Evolutionary conservation across 1,140 invertebrate genomes (phyloP).

Genomic region (Drosophila micromelanica): DNA sequence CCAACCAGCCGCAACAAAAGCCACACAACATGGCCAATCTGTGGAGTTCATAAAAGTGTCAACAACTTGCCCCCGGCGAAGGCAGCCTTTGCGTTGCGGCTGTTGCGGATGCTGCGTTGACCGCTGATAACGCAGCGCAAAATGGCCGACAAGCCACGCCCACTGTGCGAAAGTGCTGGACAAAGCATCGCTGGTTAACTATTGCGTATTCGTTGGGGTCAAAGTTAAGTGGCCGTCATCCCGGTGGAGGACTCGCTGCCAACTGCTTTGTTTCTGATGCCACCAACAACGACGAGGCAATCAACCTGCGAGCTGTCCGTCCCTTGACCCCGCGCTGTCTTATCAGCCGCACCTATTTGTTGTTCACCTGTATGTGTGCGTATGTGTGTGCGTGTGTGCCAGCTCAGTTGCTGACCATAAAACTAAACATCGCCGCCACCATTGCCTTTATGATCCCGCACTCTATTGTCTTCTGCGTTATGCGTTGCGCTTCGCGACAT

Average conservation of each 20-base stretch:
- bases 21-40: conserved; percentile 80
- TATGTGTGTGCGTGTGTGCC: conserved; percentile 15
- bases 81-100: conserved; percentile 23
- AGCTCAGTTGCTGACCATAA: conserved; percentile 31
- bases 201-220: conserved; percentile 73
- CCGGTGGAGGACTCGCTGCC: conserved; percentile 13
- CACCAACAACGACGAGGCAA: conserved; percentile 49
- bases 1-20: conserved; percentile 79
- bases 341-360: conserved; percentile 52
- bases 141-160: conserved; percentile 51
- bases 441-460: conserved; percentile 32
- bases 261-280: conserved; percentile 57
- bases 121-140: conserved; percentile 77
- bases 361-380: conserved; percentile 31
- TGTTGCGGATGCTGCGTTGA: conserved; percentile 59
- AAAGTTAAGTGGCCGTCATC: conserved; percentile 73
- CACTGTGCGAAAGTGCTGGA: not conserved
- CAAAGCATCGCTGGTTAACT: conserved; percentile 42
- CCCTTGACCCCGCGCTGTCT: conserved; percentile 26
- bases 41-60: conserved; percentile 82
- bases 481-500: conserved; percentile 40
- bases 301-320: conserved; percentile 37
- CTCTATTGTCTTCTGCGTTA: conserved; percentile 38
- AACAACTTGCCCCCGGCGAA: conserved; percentile 70
- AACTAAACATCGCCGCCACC: conserved; percentile 41